These are phyloP conservation scores for Ptyas mucosa DNA, from an alignment of 2,113 vertebrate genomes.

Conservation along the genomic window DNA sequence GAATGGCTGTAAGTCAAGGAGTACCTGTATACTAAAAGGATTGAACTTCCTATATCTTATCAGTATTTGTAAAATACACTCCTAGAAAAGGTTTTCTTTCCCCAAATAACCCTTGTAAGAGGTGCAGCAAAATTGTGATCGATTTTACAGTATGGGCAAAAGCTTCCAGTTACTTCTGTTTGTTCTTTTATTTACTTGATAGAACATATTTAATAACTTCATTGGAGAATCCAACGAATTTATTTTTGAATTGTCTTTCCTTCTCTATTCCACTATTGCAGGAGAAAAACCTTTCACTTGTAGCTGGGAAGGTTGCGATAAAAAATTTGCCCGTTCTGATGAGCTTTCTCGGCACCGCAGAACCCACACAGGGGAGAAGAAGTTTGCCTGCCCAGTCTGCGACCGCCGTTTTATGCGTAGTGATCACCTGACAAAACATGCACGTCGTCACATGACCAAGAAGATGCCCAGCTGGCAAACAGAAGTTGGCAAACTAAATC, in stretches of 20 bases:
- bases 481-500: conserved; percentile 76
- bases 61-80: neutral
- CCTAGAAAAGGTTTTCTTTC: neutral
- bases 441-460: conserved; percentile 85
- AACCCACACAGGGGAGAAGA: conserved; percentile 97
- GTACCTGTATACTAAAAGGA: neutral
- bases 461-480: conserved; percentile 82
- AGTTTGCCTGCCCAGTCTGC: conserved; percentile 88
- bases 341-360: conserved; percentile 94
- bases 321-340: conserved; percentile 93
- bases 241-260: neutral
- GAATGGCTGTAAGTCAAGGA: neutral
- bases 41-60: neutral
- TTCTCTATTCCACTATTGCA: conserved; percentile 47
- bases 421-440: conserved; percentile 94
- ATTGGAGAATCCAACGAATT: neutral
- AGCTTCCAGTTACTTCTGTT: neutral
- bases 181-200: neutral
- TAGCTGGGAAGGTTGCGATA: conserved; percentile 94
- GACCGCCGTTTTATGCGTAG: conserved; percentile 97
- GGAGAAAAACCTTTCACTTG: conserved; percentile 97
- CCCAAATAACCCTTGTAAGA: neutral
- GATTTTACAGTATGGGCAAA: neutral
- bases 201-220: neutral
- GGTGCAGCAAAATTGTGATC: neutral